Conservation (phyloP, 2,888 invertebrate species). For the Ornithoptera priamus region DNA sequence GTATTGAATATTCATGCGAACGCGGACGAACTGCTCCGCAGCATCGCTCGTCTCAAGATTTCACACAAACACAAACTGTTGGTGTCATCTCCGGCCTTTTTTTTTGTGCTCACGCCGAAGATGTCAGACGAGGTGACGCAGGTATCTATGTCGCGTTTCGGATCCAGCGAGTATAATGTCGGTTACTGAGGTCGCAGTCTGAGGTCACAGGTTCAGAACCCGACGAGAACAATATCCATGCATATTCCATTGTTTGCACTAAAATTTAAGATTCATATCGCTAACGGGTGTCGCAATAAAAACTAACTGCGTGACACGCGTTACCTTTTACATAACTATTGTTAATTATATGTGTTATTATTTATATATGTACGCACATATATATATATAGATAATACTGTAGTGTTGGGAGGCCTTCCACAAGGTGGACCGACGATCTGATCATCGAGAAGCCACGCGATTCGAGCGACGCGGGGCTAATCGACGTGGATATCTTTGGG, state of each 20-base stretch:
- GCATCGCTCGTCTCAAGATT: constrained; percentile 72
- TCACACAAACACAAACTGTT: constrained; percentile 64
- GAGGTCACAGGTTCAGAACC: constrained; percentile 34
- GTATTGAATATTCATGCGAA: constrained; percentile 69
- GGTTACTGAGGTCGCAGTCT: constrained; percentile 21
- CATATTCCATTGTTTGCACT: constrained; percentile 29
- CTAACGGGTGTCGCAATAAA: constrained; percentile 13
- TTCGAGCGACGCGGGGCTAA: too few species aligned
- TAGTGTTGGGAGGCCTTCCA: too few species aligned
- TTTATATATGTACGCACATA: too few species aligned
- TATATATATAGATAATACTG: too few species aligned
- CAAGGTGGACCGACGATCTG: too few species aligned
- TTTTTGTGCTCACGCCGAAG: constrained; percentile 19
- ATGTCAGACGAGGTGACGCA: constrained; percentile 37
- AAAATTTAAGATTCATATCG: constrained; percentile 27
- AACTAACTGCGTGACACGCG: constrained; percentile 16
- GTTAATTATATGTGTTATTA: too few species aligned
- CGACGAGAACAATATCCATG: constrained; percentile 23
- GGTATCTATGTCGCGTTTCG: constrained; percentile 38
- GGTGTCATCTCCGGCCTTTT: background rate
- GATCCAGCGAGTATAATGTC: constrained; percentile 24
- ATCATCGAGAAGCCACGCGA: too few species aligned
- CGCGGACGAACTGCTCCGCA: constrained; percentile 54
- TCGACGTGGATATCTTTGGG: too few species aligned
- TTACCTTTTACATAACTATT: constrained; percentile 14